phyloP scores from a whole-genome alignment of 2,888 invertebrate species.

The Rhaphigaster nebulosa region DNA sequence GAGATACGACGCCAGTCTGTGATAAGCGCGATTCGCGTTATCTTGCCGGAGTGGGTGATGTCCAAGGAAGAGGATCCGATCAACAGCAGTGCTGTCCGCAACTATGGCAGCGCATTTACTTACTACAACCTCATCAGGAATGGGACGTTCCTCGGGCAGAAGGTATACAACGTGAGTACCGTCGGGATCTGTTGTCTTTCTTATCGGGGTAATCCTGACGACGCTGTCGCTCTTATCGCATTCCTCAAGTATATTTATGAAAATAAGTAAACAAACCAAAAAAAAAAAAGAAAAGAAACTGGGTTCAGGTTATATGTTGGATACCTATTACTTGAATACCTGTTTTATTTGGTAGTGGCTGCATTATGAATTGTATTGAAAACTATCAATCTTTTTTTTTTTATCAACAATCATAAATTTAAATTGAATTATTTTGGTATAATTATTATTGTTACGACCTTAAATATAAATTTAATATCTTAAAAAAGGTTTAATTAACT shows the following conservation, averaged over 20 bases:
- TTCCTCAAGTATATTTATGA: neutral
- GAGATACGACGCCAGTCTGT: conserved; percentile 29
- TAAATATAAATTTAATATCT: neutral
- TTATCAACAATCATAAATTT: neutral
- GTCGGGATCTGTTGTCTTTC: neutral
- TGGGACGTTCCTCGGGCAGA: conserved; percentile 54
- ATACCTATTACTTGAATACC: neutral
- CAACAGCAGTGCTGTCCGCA: conserved; percentile 53
- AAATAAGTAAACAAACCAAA: neutral
- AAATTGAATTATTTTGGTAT: neutral
- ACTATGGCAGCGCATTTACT: conserved; percentile 64
- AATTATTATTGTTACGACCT: neutral
- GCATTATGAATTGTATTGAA: neutral
- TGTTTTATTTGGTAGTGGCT: too few species aligned
- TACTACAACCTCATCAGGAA: conserved; percentile 64
- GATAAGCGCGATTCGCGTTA: conserved; percentile 22
- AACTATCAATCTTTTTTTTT: neutral
- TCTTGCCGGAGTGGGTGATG: conserved; percentile 26
- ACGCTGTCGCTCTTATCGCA: neutral
- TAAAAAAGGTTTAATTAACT: neutral
- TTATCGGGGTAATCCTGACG: neutral
- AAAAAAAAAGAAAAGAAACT: neutral
- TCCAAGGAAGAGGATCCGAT: conserved; percentile 47
- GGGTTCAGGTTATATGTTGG: neutral
- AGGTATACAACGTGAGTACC: conserved; percentile 49